Evolutionary conservation across 2,797 vertebrate genomes (phyloP).

Genomic region (Brotula barbata): DNA sequence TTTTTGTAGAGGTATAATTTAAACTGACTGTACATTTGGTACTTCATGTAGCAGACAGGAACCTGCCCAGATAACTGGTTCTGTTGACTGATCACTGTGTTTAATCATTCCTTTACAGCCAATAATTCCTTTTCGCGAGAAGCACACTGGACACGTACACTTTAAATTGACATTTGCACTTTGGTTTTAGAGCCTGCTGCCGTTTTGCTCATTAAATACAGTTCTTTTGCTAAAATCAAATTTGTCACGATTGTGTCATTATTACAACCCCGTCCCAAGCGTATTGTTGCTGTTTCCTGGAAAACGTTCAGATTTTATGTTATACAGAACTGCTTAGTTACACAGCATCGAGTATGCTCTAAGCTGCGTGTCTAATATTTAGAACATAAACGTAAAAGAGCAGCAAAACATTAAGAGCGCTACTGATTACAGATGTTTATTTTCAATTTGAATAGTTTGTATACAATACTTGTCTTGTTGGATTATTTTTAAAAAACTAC

Average conservation of each 20-base stretch:
- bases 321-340: too few species aligned
- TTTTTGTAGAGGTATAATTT: slow-evolving; percentile 72
- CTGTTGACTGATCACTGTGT: slow-evolving; percentile 65
- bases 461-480: too few species aligned
- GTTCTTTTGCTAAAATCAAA: slow-evolving; percentile 43
- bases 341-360: too few species aligned
- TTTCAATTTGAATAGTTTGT: too few species aligned
- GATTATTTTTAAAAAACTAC: too few species aligned
- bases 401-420: too few species aligned
- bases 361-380: too few species aligned
- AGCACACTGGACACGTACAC: slow-evolving; percentile 75
- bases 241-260: slow-evolving; percentile 40
- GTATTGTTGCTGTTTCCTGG: slow-evolving; percentile 22
- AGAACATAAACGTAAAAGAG: too few species aligned
- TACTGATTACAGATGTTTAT: too few species aligned
- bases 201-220: slow-evolving; percentile 56
- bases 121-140: slow-evolving; percentile 60
- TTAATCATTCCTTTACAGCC: slow-evolving; percentile 69
- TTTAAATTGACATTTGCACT: slow-evolving; percentile 76
- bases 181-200: slow-evolving; percentile 74
- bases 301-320: slow-evolving; percentile 41
- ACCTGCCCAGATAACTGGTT: slow-evolving; percentile 54
- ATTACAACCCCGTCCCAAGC: slow-evolving; percentile 14
- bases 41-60: slow-evolving; percentile 63
- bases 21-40: slow-evolving; percentile 71